Base-by-base conservation (phyloP, 2,113 vertebrate genomes). In the Ameiurus melas region DNA sequence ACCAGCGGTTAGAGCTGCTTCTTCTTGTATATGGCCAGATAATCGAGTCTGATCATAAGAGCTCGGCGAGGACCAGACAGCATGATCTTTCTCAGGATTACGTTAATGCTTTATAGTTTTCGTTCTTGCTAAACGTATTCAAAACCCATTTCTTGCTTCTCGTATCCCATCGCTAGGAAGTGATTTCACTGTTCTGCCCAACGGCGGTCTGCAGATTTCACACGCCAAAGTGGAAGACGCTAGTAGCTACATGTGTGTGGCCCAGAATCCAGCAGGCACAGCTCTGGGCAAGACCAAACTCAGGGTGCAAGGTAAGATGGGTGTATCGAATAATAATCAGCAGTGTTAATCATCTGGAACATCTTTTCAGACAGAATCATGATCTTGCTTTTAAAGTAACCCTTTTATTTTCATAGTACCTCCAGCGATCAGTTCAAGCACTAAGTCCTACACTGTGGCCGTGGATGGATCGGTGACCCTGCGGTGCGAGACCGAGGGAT, bases 281-380 rank as follows among this genome's bases (percentile, higher is more conserved):
- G 97, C 98, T 5, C 92, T 99, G 88, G 97, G 97, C 27, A 99
- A 98, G 92, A 97, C 97, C 91, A 99, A 97, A 92, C 94, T 99
- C 86, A 97, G 96, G 94, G 96, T 99, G 64, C 97, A 98, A 96
- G 97, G 98, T 99, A 93, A 73, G 75, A 36, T n/a, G 0, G n/a
- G 4, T 43, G 43, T 47, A 47, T 47, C 73, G 3, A 16, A 5
- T 71, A 16, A 62, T 14, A 53, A 17, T 36, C 30, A 81, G n/a
- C 2, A n/a, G 13, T 62, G 19, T 19, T 8, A 6, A 0, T 47
- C 43, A 47, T 58, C 51, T 16, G 20, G 33, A 85, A 7, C 8
- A 22, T 33, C 2, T 75, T 58, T 39, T 25, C 43, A 47, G 5
- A 47, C 43, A 47, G 36, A 22, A 55, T 53, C 27, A 53, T 39